These are phyloP conservation scores for Vanessa atalanta DNA, from an alignment of 1,140 invertebrate species.

Conservation along the genomic window DNA sequence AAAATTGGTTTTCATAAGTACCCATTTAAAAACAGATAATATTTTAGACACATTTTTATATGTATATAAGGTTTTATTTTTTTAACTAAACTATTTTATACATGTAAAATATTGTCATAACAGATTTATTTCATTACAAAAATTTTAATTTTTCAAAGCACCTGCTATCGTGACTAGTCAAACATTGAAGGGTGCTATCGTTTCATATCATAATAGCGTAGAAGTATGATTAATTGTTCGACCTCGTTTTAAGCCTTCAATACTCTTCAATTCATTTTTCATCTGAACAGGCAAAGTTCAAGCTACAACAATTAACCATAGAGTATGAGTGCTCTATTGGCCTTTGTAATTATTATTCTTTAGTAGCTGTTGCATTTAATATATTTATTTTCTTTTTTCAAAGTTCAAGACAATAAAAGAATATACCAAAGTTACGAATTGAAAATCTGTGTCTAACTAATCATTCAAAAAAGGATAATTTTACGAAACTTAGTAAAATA, in stretches of 20 bases:
- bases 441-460: too few relatives aligned
- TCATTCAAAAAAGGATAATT: too few relatives aligned
- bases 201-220: constrained; percentile 14
- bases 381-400: too few relatives aligned
- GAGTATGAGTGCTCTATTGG: background rate
- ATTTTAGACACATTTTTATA: too few relatives aligned
- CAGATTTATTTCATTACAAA: background rate
- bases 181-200: constrained; percentile 6
- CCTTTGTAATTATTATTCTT: constrained; percentile 5
- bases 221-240: constrained; percentile 23
- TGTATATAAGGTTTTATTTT: too few relatives aligned
- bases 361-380: background rate
- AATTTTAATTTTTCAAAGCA: background rate
- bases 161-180: constrained; percentile 12
- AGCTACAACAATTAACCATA: constrained; percentile 4
- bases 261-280: constrained; percentile 23
- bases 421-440: too few relatives aligned
- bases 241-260: constrained; percentile 21
- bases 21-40: too few relatives aligned
- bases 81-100: too few relatives aligned
- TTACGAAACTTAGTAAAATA: too few relatives aligned
- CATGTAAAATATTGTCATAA: too few relatives aligned
- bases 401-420: too few relatives aligned
- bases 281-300: constrained; percentile 3
- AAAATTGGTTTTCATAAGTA: too few relatives aligned